Evolutionary conservation across 2,888 invertebrate genomes (phyloP), one percentile per base, ranked within the genome.

Genomic region (Drosophila bunnanda): DNA sequence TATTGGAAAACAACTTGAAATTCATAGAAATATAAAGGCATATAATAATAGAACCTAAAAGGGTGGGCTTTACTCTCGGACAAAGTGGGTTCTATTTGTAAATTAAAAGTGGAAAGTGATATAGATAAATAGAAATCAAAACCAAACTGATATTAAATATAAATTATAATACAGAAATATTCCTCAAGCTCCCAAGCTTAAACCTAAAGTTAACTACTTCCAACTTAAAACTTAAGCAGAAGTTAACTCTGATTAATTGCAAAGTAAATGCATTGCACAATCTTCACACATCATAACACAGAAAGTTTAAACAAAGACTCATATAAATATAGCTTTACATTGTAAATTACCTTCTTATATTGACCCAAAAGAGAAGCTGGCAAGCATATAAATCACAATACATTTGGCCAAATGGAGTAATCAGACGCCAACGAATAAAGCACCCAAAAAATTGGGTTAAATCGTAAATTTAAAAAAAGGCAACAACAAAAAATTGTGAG

Each of bases 391-490:
- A 41, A 41, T 13, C 59, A 20, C 22, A 52, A 60, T 60, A 60
- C 39, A 57, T 60, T 22, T 13, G 17, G 17, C 22, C 32, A 15
- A 25, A 60, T 39, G 22, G 22, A 41, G 39, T 32, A 41, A 32
- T 41, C 32, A 57, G n/a, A n/a, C 10, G 17, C 2, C 1, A 2
- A 13, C n/a, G n/a, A n/a, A 41, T 32, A 56, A 17, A 39, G 22
- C 22, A 39, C 2, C 17, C 10, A 10, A 58, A 58, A 32, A 46
- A 28, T 60, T 41, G 57, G 38, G 58, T 58, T 17, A 32, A 41
- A 41, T 60, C 58, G 57, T 60, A 57, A 60, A 57, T 60, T 57
- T 60, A 41, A 39, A n/a, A 39, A n/a, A 9, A 32, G 32, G 58
- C 41, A 32, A n/a, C n/a, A n/a, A n/a, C n/a, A n/a, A n/a, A 50